Base-by-base conservation (phyloP, 30 jellyfish, hydroid and myxozoan species). In the Aurelia aurita complex sp. Pacific region DNA sequence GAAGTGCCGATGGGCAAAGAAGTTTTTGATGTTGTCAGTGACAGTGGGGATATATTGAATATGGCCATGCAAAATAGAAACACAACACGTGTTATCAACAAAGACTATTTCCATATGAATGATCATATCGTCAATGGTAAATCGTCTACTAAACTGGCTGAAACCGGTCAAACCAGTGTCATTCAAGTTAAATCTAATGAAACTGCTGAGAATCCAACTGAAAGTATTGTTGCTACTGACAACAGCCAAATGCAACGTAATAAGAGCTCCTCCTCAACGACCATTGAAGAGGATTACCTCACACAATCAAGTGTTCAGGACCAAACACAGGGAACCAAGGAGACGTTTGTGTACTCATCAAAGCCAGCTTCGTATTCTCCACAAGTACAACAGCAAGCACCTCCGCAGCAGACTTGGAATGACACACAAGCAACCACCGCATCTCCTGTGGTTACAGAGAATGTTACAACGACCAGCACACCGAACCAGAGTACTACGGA, bases 21-120 rank as follows among this genome's bases (percentile, higher is more conserved):
- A 52, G 90, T 78, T 4, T 77, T 90, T 34, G 97, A 90, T 71
- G 95, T 90, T n/a, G 89, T 90, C 53, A 83, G 94, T 43, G 97
- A 85, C 54, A 55, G 63, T 6, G 94, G 91, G 16, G 96, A 85
- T 67, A 52, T 53, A 46, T 69, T 92, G 10, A 76, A 81, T 13
- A 87, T 92, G 81, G 89, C 91, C 33, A 69, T 86, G 50, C 81
- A 78, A 43, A 85, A 80, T 60, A 81, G 91, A 77, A 92, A 92
- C 62, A 92, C 86, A 15, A 14, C 96, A 53, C 54, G 94, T 36
- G 94, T 78, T 38, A 85, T 69, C 5, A 69, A 77, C 43, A 67
- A 80, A 32, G 96, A 87, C 61, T 80, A 67, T 63, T 78, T 74
- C 76, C 85, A 85, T 53, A 75, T 82, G 84, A 89, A 92, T 64